Base-by-base conservation (phyloP, 2,113 vertebrate species). In the Tenebrosternarchus preto region DNA sequence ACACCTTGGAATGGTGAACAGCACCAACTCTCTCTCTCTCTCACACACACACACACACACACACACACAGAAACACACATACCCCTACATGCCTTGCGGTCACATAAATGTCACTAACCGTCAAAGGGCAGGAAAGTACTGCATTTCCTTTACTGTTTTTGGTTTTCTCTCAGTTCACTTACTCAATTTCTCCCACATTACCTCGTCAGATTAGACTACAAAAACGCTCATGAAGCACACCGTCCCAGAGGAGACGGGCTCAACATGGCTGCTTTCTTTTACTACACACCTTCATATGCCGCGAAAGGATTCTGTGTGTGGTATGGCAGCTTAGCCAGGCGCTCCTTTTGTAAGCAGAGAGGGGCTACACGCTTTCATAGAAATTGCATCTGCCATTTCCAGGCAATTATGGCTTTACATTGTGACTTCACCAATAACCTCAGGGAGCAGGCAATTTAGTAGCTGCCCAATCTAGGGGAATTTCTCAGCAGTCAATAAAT, bases 401-500 rank as follows among this genome's bases (percentile, higher is more conserved):
- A 84, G 73, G 76, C 80, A 76, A 76, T 84, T 84, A 84, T 77
- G 84, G 82, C 82, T 84, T 80, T 82, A 82, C 77, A 82, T 79
- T 78, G 77, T 84, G 80, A 80, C 82, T 82, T 77, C 80, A 82
- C 78, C 68, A 82, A 80, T 84, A 86, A 86, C 85, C 77, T 77
- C 7, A 33, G 80, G 82, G 85, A 86, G 82, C 55, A 24, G 77
- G 82, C 82, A 86, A 86, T 84, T 86, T 86, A 86, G 80, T 15
- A 33, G 79, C 85, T 69, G 67, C 50, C 76, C 79, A 69, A 86
- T 86, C 76, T 82, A 67, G 50, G 79, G 80, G 80, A 78, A 79
- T 80, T n/a, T 78, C 80, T 74, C 82, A 79, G 82, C 82, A 82
- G 85, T 84, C 83, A 85, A 86, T 85, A 86, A 84, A 85, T 78